Evolutionary conservation across 2,888 invertebrate genomes (phyloP), one percentile per base, ranked within the genome.

Genomic region (Cryptus armator): DNA sequence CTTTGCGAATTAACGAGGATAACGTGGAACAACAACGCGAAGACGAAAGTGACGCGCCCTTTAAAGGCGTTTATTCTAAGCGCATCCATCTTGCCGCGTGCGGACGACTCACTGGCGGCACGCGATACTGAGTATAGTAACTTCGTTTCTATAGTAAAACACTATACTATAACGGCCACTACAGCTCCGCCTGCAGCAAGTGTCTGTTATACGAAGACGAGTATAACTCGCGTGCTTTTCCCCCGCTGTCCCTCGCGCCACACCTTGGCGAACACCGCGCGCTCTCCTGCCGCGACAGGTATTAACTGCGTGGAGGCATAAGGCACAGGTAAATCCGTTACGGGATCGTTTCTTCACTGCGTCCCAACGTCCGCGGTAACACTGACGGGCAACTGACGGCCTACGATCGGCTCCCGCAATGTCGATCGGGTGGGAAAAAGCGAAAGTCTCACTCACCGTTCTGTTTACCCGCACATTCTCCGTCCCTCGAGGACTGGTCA

Each of bases 1-100:
- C 88, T 74, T 67, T 89, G 88, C 9, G 76, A 81, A 68, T 77
- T 71, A 2, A 75, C 70, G 9, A 43, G 29, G 37, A 83, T 24
- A 56, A 80, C 16, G 53, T 79, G 48, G 2, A 76, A 66, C 51
- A 81, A 70, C 29, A 79, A 78, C 37, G 51, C 43, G 56, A 84
- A 29, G 64, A 81, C 9, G 19, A 83, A 32, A 75, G 85, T 84
- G 84, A 86, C 86, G 87, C 89, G 84, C 86, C 85, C 86, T 71
- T 86, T 77, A 86, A 86, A 89, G 88, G 88, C 87, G 89, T 87
- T 88, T 88, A 87, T 88, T 78, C 86, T 87, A 83, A 86, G 88
- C 89, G 90, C 90, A 88, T 91, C 92, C 93, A 93, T 93, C 89
- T 92, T 92, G 80, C 88, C 87, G 88, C 89, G 88, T 86, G 87